Evolutionary conservation across 2,113 vertebrate species (phyloP), one percentile per base, ranked within the genome.

Genomic region (Chionomys nivalis): DNA sequence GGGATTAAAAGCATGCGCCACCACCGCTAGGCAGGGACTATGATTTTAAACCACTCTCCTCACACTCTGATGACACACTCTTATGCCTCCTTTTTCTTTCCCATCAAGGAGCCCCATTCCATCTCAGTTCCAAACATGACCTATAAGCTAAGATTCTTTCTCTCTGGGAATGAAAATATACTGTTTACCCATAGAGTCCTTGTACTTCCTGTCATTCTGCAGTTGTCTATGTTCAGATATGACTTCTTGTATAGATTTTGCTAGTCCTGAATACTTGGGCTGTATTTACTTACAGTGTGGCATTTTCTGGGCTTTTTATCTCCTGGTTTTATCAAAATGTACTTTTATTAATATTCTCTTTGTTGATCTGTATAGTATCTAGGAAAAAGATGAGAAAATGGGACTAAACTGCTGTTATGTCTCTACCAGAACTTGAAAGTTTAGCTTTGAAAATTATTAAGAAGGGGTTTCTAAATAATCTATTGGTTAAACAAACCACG

Each of bases 361-460:
- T 96, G 47, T 94, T 95, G 44, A 9, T 97, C 44, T 95, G 3
- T 93, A 58, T 39, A 73, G 90, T 39, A 87, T 91, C 77, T 91
- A 78, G 55, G 77, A 77, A 28, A 88, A 97, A 93, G 87, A 97
- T 89, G 42, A 66, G 52, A 70, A 95, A 93, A 31, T 92, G 73
- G 65, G 91, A 85, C 33, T 87, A 93, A 97, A 73, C 77, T 90
- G 13, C 55, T 94, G 11, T 75, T 89, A 2, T 86, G n/a, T 87
- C 93, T 75, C 76, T 90, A 79, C 36, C 91, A 61, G 61, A 97
- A 89, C 39, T 89, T 96, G 76, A 96, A 94, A 26, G 77, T 92
- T 42, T 44, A 92, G 7, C 82, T 93, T 91, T 93, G 55, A 52
- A 52, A 92, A 93, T 81, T 94, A 63, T 86, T 96, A 73, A 94